phyloP scores from a whole-genome alignment of 1,140 invertebrate genomes.

The Lasaia peninsularis region DNA sequence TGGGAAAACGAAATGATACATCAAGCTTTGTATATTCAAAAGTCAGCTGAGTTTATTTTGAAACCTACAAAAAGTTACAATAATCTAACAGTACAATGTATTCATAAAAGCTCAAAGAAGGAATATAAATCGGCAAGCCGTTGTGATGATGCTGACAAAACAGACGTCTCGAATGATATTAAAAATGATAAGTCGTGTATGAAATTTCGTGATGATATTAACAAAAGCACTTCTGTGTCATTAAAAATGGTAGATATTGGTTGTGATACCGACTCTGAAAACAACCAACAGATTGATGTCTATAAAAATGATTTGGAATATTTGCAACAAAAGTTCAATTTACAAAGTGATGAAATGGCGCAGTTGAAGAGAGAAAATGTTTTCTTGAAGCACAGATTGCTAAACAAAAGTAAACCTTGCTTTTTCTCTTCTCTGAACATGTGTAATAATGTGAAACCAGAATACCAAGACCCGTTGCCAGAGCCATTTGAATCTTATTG shows the following conservation, averaged over 20 bases:
- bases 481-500: conserved; percentile 34
- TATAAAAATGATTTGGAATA: conserved; percentile 37
- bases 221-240: conserved; percentile 33
- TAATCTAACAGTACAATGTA: conserved; percentile 1
- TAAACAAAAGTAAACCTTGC: conserved; percentile 24
- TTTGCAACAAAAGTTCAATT: conserved; percentile 35
- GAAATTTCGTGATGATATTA: conserved; percentile 9
- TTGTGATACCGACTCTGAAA: conserved; percentile 29
- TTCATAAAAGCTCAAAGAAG: neutral
- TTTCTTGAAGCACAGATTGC: conserved; percentile 42
- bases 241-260: conserved; percentile 30
- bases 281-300: conserved; percentile 25
- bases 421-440: neutral
- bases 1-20: conserved; percentile 55
- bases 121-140: too few relatives aligned
- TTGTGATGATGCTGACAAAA: neutral
- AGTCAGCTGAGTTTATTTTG: neutral
- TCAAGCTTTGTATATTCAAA: conserved; percentile 31
- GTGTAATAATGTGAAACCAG: neutral
- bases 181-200: neutral
- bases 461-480: conserved; percentile 9
- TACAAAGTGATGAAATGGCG: conserved; percentile 45
- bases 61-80: conserved; percentile 6
- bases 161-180: neutral
- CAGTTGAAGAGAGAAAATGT: conserved; percentile 48